A percentile compares a stretch with the other conserved stretches of the same genome.
phyloP scores from a whole-genome alignment of 2,113 vertebrate species.

The Ailurus styani region DNA sequence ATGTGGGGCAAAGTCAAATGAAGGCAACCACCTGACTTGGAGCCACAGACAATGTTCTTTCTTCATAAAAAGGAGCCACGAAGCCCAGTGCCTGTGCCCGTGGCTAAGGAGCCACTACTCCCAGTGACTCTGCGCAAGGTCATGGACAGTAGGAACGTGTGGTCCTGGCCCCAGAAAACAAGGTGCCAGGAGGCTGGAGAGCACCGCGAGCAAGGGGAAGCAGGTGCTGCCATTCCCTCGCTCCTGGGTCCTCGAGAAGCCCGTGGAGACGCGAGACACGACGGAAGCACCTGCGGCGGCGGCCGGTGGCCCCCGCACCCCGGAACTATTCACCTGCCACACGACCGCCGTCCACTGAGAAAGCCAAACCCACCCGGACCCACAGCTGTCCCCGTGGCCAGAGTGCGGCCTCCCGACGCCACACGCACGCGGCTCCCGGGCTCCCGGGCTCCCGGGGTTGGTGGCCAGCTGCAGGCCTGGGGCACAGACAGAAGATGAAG shows the following conservation, averaged over 20 bases:
- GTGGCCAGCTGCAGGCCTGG: fast-evolving
- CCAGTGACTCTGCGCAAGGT: no score
- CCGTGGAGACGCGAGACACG: fast-evolving
- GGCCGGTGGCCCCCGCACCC: neutral
- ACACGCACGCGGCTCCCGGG: neutral
- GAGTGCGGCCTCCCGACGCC: neutral
- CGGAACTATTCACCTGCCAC: fast-evolving
- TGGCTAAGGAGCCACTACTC: neutral
- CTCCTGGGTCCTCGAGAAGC: neutral
- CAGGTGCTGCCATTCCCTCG: fast-evolving
- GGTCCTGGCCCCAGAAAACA: neutral
- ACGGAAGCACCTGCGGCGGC: fast-evolving
- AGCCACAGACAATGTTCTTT: neutral
- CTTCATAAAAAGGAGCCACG: neutral
- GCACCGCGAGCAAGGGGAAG: fast-evolving
- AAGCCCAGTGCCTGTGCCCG: neutral
- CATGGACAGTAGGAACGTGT: neutral
- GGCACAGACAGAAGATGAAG: fast-evolving
- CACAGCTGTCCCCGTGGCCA: fast-evolving
- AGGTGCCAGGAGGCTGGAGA: neutral
- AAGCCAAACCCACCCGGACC: neutral
- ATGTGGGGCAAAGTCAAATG: neutral
- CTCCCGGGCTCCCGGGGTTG: no score
- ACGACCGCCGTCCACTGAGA: neutral
- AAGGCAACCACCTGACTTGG: neutral